These are phyloP conservation scores for Drosophila lacicola DNA, from an alignment of 2,888 invertebrate species.

Conservation along the genomic window DNA sequence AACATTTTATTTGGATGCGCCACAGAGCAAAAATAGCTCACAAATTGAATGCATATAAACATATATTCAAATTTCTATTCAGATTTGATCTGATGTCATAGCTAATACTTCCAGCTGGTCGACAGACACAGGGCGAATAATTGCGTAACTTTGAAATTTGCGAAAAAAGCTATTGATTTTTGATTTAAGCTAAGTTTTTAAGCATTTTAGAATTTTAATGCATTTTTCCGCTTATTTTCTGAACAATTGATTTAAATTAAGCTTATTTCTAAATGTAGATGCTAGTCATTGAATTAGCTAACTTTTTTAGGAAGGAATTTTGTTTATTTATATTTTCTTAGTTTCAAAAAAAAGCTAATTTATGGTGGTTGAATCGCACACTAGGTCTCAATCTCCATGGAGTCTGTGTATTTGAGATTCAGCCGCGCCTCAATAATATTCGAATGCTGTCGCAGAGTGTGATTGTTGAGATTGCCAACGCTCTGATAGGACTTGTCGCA, in stretches of 20 bases:
- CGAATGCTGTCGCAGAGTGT: conserved; percentile 67
- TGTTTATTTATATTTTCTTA: no score
- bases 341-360: no score
- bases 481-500: conserved; percentile 79
- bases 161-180: background rate
- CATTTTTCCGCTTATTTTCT: no score
- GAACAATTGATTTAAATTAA: no score
- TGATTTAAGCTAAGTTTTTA: background rate
- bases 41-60: background rate
- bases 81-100: conserved; percentile 20
- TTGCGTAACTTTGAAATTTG: background rate
- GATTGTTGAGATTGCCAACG: conserved; percentile 81
- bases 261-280: no score
- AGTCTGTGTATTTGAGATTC: conserved; percentile 22
- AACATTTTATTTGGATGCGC: background rate
- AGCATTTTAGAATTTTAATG: background rate
- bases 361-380: background rate
- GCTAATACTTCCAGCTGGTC: conserved; percentile 32
- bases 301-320: no score
- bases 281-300: no score
- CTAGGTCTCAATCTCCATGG: conserved; percentile 46
- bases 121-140: background rate
- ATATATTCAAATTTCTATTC: background rate
- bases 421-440: conserved; percentile 51
- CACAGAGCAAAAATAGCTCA: background rate